A percentile compares a stretch with the other conserved stretches of the same genome.
Evolutionary conservation across 2,797 vertebrate species (phyloP).

Genomic region (Microctenopoma lineatum): DNA sequence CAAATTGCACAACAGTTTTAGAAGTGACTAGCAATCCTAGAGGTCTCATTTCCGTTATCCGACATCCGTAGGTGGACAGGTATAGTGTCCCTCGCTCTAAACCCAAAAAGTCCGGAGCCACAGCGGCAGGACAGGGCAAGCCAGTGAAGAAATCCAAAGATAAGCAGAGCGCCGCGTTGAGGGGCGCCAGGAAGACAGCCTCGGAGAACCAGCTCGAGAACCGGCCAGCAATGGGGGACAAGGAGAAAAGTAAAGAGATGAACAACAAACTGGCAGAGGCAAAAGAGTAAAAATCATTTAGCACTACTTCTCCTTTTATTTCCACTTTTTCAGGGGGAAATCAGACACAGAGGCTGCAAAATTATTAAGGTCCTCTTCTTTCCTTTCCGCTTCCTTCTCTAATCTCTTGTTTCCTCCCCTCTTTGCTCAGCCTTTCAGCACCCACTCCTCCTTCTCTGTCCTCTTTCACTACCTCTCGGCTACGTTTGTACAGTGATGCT

Average conservation of each 20-base stretch:
- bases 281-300: conserved; percentile 98
- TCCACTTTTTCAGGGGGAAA: conserved; percentile 55
- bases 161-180: conserved; percentile 87
- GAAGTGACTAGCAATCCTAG: conserved; percentile 27
- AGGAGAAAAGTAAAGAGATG: conserved; percentile 99
- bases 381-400: conserved; percentile 27
- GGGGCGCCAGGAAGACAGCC: conserved; percentile 90
- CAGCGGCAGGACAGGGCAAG: conserved; percentile 86
- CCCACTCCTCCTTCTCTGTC: conserved; percentile 31
- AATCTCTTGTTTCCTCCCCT: conserved; percentile 2
- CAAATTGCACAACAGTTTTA: conserved; percentile 25
- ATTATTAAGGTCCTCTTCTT: conserved; percentile 85
- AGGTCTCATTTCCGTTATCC: conserved; percentile 62
- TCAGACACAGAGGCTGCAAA: conserved; percentile 91
- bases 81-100: conserved; percentile 89
- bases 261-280: conserved; percentile 99
- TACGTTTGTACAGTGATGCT: conserved; percentile 53
- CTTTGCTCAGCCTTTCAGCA: conserved; percentile 16
- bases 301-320: conserved; percentile 85
- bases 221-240: conserved; percentile 87
- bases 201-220: conserved; percentile 83
- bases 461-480: conserved; percentile 61
- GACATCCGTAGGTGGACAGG: conserved; percentile 90
- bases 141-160: conserved; percentile 94
- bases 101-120: conserved; percentile 90